phyloP scores from a whole-genome alignment of 2,113 vertebrate species.

The Pseudorhombus dupliciocellatus region DNA sequence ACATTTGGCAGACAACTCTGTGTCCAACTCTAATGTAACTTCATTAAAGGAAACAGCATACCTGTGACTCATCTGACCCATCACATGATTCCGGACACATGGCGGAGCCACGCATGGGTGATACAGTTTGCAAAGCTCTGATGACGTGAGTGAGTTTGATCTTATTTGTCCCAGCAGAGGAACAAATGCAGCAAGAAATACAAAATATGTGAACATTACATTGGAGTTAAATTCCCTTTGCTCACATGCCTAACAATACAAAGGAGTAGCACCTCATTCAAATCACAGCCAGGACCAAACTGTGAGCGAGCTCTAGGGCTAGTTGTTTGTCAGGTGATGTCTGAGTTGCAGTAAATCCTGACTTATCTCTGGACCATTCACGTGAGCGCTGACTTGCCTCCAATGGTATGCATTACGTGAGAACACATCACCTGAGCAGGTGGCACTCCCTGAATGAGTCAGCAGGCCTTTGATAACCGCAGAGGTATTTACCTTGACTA shows the following conservation, averaged over 20 bases:
- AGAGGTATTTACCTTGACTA: constrained; percentile 15
- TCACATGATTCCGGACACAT: constrained; percentile 45
- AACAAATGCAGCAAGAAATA: background rate
- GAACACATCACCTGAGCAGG: constrained; percentile 60
- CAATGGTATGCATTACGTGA: constrained; percentile 55
- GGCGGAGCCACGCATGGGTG: background rate
- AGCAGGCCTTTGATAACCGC: constrained; percentile 28
- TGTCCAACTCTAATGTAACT: background rate
- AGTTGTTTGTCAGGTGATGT: constrained; percentile 3
- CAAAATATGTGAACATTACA: background rate
- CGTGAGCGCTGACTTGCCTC: constrained; percentile 33
- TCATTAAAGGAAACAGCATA: constrained; percentile 10
- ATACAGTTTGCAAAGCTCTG: background rate
- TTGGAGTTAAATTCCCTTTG: background rate
- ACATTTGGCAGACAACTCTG: constrained; percentile 4
- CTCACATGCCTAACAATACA: background rate
- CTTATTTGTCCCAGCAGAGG: background rate
- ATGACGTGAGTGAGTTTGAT: background rate
- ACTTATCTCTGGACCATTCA: constrained; percentile 6
- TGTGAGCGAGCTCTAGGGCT: too few species aligned
- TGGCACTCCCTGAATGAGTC: constrained; percentile 62
- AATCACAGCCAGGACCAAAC: background rate
- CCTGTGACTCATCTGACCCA: constrained; percentile 25
- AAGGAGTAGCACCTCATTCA: background rate
- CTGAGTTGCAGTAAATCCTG: background rate